A percentile compares a stretch with the other conserved stretches of the same genome.
These are phyloP conservation scores for Cervus canadensis DNA, from an alignment of 2,113 vertebrate genomes.

Conservation along the genomic window DNA sequence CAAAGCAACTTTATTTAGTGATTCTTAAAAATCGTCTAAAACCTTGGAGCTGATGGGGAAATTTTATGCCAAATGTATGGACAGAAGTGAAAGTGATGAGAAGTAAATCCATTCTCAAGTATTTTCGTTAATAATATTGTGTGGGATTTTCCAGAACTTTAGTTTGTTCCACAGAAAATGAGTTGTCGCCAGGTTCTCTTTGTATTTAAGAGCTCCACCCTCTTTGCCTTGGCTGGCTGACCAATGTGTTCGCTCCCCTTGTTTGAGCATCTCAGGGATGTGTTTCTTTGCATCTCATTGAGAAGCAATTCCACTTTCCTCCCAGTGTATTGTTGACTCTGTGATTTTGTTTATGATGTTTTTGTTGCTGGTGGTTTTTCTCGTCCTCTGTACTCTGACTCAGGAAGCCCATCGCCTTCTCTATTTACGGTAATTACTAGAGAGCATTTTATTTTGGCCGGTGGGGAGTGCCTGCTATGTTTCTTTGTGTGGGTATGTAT, in stretches of 20 bases:
- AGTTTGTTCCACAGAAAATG: not conserved
- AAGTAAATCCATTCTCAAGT: not conserved
- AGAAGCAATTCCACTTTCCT: not conserved
- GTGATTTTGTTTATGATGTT: slow-evolving; percentile 53
- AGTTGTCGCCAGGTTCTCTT: not conserved
- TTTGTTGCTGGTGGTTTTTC: slow-evolving; percentile 51
- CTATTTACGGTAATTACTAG: slow-evolving; percentile 68
- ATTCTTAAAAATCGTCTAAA: not conserved
- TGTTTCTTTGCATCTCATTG: not conserved
- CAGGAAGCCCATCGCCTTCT: slow-evolving; percentile 39
- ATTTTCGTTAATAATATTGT: not conserved
- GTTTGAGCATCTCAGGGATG: not conserved
- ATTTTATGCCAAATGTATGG: not conserved
- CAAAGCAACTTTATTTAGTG: not conserved
- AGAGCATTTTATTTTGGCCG: slow-evolving; percentile 55
- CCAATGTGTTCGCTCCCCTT: too few species aligned
- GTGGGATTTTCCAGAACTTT: not conserved
- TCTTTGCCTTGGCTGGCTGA: not conserved
- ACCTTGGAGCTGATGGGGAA: not conserved
- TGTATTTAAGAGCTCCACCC: not conserved
- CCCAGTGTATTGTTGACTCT: not conserved
- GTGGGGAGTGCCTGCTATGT: slow-evolving; percentile 22
- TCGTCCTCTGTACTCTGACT: slow-evolving; percentile 26
- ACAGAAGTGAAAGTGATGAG: not conserved
- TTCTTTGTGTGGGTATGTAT: slow-evolving; percentile 46